These are phyloP conservation scores for Microhierax caerulescens DNA, from an alignment of 2,797 vertebrate genomes.

Conservation along the genomic window DNA sequence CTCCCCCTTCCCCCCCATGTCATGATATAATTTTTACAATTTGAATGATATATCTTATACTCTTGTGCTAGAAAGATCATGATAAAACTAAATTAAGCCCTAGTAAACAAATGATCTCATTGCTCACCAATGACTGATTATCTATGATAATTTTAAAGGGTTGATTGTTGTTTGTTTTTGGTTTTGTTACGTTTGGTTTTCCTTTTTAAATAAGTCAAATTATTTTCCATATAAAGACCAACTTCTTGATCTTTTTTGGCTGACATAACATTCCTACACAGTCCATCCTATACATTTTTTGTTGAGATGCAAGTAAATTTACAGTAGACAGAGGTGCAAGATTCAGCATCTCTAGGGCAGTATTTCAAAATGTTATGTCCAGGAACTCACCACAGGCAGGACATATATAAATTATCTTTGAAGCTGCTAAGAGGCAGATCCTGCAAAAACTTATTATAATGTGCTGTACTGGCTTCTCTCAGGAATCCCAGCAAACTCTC, in stretches of 20 bases:
- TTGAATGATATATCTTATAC: not conserved
- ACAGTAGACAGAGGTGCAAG: not conserved
- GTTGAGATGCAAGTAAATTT: constrained; percentile 36
- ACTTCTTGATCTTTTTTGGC: not conserved
- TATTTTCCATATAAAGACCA: not conserved
- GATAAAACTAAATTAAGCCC: not conserved
- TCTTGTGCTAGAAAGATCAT: not conserved
- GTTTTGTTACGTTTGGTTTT: no score
- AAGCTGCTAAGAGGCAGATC: constrained; percentile 1
- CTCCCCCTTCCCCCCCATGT: not conserved
- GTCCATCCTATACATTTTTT: constrained; percentile 6
- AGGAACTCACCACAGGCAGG: not conserved
- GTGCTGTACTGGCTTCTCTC: not conserved
- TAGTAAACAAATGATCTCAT: not conserved
- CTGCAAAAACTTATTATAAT: not conserved
- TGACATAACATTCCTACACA: constrained; percentile 10
- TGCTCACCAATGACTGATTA: not conserved
- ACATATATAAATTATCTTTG: not conserved
- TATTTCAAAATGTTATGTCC: constrained; percentile 12
- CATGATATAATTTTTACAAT: not conserved
- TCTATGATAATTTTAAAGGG: not conserved
- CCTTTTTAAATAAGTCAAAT: not conserved
- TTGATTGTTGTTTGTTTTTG: not conserved
- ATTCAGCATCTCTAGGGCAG: constrained; percentile 1
- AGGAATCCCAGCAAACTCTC: not conserved